Evolutionary conservation across 2,113 vertebrate genomes (phyloP).

Genomic region (Entelurus aequoreus): DNA sequence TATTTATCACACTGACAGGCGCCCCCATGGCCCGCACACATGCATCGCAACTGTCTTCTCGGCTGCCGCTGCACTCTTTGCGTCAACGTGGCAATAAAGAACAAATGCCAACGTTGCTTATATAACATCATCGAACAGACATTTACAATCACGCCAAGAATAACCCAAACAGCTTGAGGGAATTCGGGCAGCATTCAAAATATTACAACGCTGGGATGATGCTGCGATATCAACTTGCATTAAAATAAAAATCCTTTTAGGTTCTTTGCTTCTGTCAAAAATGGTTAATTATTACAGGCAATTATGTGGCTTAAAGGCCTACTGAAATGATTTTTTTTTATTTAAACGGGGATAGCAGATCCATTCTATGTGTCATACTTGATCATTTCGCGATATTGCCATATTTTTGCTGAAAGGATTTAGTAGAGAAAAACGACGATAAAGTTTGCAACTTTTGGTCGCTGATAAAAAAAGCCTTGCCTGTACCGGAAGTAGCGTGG

Average conservation of each 20-base stretch:
- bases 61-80: background rate
- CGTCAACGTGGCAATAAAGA: background rate
- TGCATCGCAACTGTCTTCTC: background rate
- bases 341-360: too few species aligned
- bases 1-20: constrained; percentile 16
- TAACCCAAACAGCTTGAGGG: background rate
- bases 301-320: background rate
- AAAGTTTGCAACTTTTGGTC: too few species aligned
- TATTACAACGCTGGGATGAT: background rate
- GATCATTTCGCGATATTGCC: too few species aligned
- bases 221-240: background rate
- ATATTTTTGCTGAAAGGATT: too few species aligned
- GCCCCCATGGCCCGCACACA: constrained; percentile 3
- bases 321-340: too few species aligned
- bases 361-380: too few species aligned
- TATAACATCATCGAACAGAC: background rate
- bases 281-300: background rate
- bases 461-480: too few species aligned
- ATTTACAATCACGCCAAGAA: background rate
- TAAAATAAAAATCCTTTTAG: background rate
- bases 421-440: too few species aligned
- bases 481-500: too few species aligned
- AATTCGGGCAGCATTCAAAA: background rate
- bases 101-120: background rate
- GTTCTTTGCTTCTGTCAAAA: background rate